A percentile compares a stretch with the other conserved stretches of the same genome.
Conservation (phyloP, 2,888 invertebrate genomes). For the Xanthia icteritia region DNA sequence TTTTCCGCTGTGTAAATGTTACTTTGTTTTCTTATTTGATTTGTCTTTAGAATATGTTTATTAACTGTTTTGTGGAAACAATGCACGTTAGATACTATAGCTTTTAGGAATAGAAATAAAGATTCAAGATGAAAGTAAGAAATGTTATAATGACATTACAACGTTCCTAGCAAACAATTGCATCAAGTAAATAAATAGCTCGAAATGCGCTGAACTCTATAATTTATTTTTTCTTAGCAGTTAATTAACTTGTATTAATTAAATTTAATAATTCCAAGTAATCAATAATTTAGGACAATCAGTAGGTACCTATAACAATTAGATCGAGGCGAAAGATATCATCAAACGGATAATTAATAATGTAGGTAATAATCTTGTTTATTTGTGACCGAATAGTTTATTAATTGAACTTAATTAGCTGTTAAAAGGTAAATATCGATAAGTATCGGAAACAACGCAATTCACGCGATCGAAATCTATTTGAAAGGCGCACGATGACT, state of each 20-base stretch:
- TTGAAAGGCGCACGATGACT: too few species aligned
- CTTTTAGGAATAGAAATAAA: neutral
- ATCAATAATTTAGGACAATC: conserved; percentile 44
- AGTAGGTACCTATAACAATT: conserved; percentile 38
- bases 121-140: neutral
- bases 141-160: neutral
- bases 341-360: conserved; percentile 36
- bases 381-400: conserved; percentile 23
- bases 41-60: neutral
- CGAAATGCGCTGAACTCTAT: neutral
- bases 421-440: too few species aligned
- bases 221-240: conserved; percentile 5
- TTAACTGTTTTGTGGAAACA: neutral
- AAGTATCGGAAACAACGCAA: neutral
- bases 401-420: conserved; percentile 15
- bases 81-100: neutral
- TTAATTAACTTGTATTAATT: conserved; percentile 22
- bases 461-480: neutral
- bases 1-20: neutral
- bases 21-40: neutral
- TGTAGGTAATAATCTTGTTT: conserved; percentile 40
- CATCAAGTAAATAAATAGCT: neutral
- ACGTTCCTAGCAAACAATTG: neutral
- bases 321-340: conserved; percentile 37
- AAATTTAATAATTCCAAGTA: conserved; percentile 28